Percentiles rank a stretch among this genome's conserved stretches.
phyloP scores from a whole-genome alignment of 1,140 invertebrate genomes.

The Cyclina sinensis region DNA sequence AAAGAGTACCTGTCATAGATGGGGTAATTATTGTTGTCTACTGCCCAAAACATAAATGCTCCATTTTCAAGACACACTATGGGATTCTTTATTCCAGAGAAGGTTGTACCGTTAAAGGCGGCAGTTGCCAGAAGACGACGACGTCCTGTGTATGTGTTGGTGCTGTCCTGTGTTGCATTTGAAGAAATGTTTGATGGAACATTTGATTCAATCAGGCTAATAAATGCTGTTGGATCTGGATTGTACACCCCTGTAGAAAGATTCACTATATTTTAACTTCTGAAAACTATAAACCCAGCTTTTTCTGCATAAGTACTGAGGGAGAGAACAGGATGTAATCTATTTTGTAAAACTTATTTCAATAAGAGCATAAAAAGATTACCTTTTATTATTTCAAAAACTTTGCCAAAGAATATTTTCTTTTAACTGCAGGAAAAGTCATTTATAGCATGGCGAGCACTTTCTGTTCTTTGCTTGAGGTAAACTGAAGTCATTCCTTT shows the following conservation, averaged over 20 bases:
- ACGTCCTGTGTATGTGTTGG: constrained; percentile 49
- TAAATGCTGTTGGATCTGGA: constrained; percentile 70
- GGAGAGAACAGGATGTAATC: no score
- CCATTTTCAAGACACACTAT: constrained; percentile 80
- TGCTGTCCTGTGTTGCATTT: constrained; percentile 76
- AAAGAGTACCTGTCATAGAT: constrained; percentile 85
- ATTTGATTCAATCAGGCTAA: constrained; percentile 69
- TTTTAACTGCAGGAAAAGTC: no score
- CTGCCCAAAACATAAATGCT: constrained; percentile 80
- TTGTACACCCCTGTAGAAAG: constrained; percentile 82
- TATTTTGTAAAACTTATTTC: no score
- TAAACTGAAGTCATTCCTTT: no score
- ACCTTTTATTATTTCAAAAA: no score
- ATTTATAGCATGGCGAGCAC: no score
- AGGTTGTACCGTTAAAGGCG: constrained; percentile 67
- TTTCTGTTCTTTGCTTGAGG: no score
- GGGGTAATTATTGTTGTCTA: constrained; percentile 82
- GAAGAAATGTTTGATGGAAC: constrained; percentile 75
- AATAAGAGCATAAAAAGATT: no score
- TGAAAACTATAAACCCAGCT: no score
- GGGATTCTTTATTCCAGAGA: constrained; percentile 82
- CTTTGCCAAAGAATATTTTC: no score
- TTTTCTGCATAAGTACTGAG: no score
- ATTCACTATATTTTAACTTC: no score
- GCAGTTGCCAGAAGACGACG: constrained; percentile 79